A percentile compares a stretch with the other conserved stretches of the same genome.
phyloP scores from a whole-genome alignment of 2,113 vertebrate genomes.

The Nothobranchius furzeri region DNA sequence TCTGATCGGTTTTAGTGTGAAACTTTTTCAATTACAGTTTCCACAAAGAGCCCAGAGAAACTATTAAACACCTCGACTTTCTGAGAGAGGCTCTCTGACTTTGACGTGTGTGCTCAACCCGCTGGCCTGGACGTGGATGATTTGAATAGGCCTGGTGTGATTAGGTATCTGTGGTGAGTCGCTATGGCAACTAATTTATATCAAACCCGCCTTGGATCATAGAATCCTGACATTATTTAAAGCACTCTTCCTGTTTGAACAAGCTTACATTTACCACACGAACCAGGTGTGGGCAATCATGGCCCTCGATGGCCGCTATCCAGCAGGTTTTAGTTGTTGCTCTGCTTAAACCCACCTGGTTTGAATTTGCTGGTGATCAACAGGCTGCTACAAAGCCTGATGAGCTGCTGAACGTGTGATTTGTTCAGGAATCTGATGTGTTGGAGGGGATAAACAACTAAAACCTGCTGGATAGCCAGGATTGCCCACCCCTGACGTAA shows the following conservation, averaged over 20 bases:
- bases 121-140: constrained; percentile 21
- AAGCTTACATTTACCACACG: background rate
- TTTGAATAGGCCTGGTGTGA: constrained; percentile 51
- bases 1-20: background rate
- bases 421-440: too few species aligned
- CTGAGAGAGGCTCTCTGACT: background rate
- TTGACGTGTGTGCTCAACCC: constrained; percentile 3
- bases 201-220: constrained; percentile 22
- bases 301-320: too few species aligned
- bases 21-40: constrained; percentile 7
- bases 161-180: constrained; percentile 43
- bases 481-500: too few species aligned
- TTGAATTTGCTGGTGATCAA: too few species aligned
- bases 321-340: too few species aligned
- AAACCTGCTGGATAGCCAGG: too few species aligned
- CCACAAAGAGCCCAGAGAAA: background rate
- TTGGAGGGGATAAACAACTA: too few species aligned
- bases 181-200: constrained; percentile 43
- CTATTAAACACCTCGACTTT: background rate
- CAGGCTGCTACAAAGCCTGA: too few species aligned
- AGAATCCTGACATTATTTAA: background rate
- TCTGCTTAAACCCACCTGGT: too few species aligned
- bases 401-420: too few species aligned
- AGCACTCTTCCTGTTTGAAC: background rate
- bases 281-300: too few species aligned